phyloP scores from a whole-genome alignment of 2,888 invertebrate genomes.

The Gryllus longicercus region DNA sequence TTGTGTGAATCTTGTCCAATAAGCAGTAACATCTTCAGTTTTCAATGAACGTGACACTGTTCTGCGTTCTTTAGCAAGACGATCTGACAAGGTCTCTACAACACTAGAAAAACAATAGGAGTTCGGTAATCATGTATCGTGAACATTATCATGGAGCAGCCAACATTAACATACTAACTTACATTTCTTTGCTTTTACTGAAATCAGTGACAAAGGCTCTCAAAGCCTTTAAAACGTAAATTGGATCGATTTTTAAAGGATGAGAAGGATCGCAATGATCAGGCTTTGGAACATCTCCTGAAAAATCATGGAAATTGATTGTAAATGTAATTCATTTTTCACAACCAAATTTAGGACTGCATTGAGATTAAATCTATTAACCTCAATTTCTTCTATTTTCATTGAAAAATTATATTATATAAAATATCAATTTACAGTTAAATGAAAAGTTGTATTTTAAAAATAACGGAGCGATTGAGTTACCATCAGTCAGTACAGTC shows the following conservation, averaged over 20 bases:
- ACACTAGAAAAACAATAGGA: background rate
- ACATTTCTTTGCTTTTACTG: constrained; percentile 44
- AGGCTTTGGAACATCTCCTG: background rate
- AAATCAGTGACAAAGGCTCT: constrained; percentile 58
- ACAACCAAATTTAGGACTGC: no score
- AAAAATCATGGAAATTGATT: no score
- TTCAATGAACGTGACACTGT: constrained; percentile 46
- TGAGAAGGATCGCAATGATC: constrained; percentile 52
- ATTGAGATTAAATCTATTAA: no score
- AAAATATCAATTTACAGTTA: no score
- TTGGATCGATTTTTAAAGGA: constrained; percentile 62
- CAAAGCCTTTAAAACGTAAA: constrained; percentile 62
- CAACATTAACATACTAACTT: constrained; percentile 31
- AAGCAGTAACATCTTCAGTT: constrained; percentile 57
- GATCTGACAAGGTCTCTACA: constrained; percentile 43
- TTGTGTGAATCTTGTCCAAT: constrained; percentile 64
- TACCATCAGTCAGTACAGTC: no score
- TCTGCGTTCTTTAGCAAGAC: constrained; percentile 42
- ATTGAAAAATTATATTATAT: no score
- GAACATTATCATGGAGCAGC: no score
- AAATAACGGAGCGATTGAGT: no score
- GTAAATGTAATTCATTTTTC: no score
- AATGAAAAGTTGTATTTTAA: no score
- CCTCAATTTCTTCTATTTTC: no score
- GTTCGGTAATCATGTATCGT: no score